Percentiles rank a stretch among this genome's conserved stretches.
Conservation (phyloP, 1,140 invertebrate species). For the Holcopasites calliopsidis region DNA sequence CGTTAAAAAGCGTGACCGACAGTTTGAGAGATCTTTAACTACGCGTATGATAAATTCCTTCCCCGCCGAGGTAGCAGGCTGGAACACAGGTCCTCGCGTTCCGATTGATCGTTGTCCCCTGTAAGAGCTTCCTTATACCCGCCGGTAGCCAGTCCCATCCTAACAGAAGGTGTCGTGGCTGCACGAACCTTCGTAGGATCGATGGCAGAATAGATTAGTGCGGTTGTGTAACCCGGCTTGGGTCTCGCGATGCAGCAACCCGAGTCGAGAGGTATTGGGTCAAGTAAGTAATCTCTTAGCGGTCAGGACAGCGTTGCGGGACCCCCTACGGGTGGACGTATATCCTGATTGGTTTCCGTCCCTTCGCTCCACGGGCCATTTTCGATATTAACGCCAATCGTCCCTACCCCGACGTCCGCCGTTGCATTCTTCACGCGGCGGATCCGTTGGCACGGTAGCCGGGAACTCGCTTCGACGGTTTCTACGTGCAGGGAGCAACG, state of each 20-base stretch:
- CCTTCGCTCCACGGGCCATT: constrained; percentile 62
- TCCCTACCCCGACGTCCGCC: constrained; percentile 10
- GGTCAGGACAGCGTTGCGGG: constrained; percentile 58
- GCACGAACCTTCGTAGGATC: constrained; percentile 24
- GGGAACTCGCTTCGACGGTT: constrained; percentile 3
- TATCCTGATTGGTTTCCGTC: constrained; percentile 72
- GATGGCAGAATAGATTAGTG: constrained; percentile 51
- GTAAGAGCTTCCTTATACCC: no score
- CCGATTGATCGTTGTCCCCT: no score
- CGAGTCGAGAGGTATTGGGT: constrained; percentile 59
- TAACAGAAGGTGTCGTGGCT: constrained; percentile 31
- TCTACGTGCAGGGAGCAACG: not conserved
- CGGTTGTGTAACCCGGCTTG: constrained; percentile 53
- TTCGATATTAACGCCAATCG: constrained; percentile 69
- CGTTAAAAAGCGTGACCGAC: no score
- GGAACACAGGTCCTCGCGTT: no score
- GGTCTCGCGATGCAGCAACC: constrained; percentile 46
- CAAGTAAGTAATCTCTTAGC: constrained; percentile 68
- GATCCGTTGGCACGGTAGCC: not conserved
- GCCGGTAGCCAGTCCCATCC: no score
- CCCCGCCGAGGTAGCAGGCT: no score
- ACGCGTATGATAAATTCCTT: no score
- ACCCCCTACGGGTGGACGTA: constrained; percentile 56
- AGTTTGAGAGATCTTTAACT: no score
- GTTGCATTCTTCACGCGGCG: not conserved